Evolutionary conservation across 2,888 invertebrate species (phyloP).

Genomic region (Tubulanus polymorphus): DNA sequence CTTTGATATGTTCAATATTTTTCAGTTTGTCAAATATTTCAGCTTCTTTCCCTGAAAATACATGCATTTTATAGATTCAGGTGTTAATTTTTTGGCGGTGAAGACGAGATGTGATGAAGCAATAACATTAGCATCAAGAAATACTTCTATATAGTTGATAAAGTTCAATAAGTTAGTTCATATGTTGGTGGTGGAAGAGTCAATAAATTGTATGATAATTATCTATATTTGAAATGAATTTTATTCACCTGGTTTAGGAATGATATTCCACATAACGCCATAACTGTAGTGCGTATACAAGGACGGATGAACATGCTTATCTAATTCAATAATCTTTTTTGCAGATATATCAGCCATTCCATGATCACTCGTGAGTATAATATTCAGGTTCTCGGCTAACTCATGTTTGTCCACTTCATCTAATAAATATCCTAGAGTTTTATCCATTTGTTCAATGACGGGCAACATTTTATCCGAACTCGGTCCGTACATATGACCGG

Average conservation of each 20-base stretch:
- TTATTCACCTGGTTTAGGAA: constrained; percentile 55
- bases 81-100: too few relatives aligned
- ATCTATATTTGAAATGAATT: not conserved
- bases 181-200: not conserved
- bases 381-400: constrained; percentile 60
- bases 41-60: constrained; percentile 25
- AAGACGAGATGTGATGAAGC: too few relatives aligned
- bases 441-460: constrained; percentile 56
- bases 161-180: not conserved
- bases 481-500: constrained; percentile 61
- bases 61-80: too few relatives aligned
- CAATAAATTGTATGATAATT: constrained; percentile 1
- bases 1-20: constrained; percentile 29
- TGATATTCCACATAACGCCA: constrained; percentile 62
- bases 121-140: not conserved
- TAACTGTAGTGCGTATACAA: constrained; percentile 54
- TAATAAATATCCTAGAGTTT: constrained; percentile 55
- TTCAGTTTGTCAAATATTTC: constrained; percentile 30
- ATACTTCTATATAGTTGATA: too few relatives aligned
- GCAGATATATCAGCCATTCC: constrained; percentile 62
- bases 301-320: constrained; percentile 25
- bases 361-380: constrained; percentile 71
- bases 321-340: constrained; percentile 30
- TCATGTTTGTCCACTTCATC: constrained; percentile 57
- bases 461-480: constrained; percentile 52